Evolutionary conservation across 2,797 vertebrate species (phyloP).

Genomic region (Fistularia tabacaria): DNA sequence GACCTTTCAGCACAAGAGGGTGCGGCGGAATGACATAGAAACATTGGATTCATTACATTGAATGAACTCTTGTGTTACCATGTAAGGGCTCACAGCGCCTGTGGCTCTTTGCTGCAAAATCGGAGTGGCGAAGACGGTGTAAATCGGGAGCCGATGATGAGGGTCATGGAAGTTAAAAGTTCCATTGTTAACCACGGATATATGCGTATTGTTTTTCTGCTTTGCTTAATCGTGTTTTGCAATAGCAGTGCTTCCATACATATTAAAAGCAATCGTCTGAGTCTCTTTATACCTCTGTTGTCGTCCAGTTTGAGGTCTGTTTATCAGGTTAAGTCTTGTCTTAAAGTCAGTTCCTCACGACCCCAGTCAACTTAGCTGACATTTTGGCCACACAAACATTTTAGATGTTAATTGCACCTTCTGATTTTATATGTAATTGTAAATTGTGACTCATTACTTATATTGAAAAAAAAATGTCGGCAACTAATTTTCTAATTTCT

Average conservation of each 20-base stretch:
- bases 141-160: slow-evolving; percentile 44
- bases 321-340: too few relatives aligned
- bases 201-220: neutral
- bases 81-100: slow-evolving; percentile 72
- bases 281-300: too few relatives aligned
- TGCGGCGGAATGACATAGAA: slow-evolving; percentile 67
- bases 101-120: slow-evolving; percentile 56
- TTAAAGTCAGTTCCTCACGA: too few relatives aligned
- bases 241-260: neutral
- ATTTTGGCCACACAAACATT: too few relatives aligned
- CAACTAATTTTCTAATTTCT: too few relatives aligned
- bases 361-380: too few relatives aligned
- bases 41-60: slow-evolving; percentile 71
- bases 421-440: too few relatives aligned
- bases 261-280: too few relatives aligned
- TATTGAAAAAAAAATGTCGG: too few relatives aligned
- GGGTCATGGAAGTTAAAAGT: slow-evolving; percentile 39
- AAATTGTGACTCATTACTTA: too few relatives aligned
- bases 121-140: slow-evolving; percentile 32
- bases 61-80: slow-evolving; percentile 75
- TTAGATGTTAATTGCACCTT: too few relatives aligned
- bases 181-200: slow-evolving; percentile 32
- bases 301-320: too few relatives aligned
- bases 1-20: slow-evolving; percentile 52
- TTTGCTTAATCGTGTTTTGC: neutral